phyloP scores from a whole-genome alignment of 2,113 vertebrate genomes.

The Gasterosteus aculeatus region DNA sequence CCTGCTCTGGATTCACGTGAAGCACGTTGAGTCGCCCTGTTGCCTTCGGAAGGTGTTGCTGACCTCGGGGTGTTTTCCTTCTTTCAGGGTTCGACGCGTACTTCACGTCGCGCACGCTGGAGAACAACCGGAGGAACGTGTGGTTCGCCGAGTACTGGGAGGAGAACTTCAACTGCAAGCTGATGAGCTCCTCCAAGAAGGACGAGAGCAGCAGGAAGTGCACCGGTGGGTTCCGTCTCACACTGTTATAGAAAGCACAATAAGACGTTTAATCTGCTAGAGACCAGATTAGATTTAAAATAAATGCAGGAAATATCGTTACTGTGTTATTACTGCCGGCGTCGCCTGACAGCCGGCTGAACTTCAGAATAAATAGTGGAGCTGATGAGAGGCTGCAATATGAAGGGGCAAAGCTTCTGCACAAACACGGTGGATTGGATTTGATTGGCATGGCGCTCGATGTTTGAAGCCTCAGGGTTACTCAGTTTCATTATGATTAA shows the following conservation, averaged over 20 bases:
- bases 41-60: background rate
- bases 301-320: background rate
- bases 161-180: slow-evolving; percentile 98
- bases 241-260: background rate
- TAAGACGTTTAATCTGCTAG: background rate
- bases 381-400: background rate
- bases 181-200: slow-evolving; percentile 95
- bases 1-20: no score
- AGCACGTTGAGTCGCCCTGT: background rate
- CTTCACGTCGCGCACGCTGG: slow-evolving; percentile 91
- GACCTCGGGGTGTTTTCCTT: background rate
- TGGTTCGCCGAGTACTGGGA: slow-evolving; percentile 99
- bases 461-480: background rate
- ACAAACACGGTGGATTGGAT: background rate
- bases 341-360: background rate
- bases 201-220: slow-evolving; percentile 95
- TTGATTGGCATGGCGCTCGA: background rate
- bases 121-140: slow-evolving; percentile 96
- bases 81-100: slow-evolving; percentile 90
- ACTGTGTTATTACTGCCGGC: background rate
- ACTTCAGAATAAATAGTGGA: background rate
- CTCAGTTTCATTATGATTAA: background rate
- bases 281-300: background rate
- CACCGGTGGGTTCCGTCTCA: slow-evolving; percentile 84
- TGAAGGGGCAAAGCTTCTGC: background rate